These are phyloP conservation scores for Aricia agestis DNA, from an alignment of 1,140 invertebrate species.

Conservation along the genomic window DNA sequence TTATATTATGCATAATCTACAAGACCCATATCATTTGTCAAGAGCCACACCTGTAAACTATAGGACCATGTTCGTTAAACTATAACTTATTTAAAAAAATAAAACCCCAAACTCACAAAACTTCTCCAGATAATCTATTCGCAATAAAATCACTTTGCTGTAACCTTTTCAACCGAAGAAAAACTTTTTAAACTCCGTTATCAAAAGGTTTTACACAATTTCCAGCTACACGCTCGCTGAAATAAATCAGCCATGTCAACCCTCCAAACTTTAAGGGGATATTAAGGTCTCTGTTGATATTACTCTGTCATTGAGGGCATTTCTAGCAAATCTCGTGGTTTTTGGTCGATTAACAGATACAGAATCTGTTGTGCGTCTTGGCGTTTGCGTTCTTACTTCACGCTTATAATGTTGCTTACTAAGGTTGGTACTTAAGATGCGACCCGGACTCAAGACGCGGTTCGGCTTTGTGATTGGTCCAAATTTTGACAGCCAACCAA, in stretches of 20 bases:
- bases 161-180: neutral
- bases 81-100: neutral
- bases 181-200: constrained; percentile 1
- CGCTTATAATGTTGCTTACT: too few species aligned
- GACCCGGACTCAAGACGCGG: too few species aligned
- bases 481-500: too few species aligned
- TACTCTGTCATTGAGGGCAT: neutral
- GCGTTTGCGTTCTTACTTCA: too few species aligned
- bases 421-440: too few species aligned
- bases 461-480: too few species aligned
- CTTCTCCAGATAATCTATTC: neutral
- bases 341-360: too few species aligned
- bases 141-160: constrained; percentile 1
- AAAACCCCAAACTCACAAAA: neutral
- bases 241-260: neutral
- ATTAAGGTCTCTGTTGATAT: neutral
- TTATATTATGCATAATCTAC: too few species aligned
- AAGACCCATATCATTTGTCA: too few species aligned
- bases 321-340: neutral
- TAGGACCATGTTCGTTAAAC: neutral
- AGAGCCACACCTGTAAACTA: too few species aligned
- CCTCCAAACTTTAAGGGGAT: neutral
- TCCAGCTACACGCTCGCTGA: neutral
- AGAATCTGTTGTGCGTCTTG: too few species aligned
- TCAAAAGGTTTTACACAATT: neutral